phyloP scores from a whole-genome alignment of 2,113 vertebrate species.

The Enhydra lutris region DNA sequence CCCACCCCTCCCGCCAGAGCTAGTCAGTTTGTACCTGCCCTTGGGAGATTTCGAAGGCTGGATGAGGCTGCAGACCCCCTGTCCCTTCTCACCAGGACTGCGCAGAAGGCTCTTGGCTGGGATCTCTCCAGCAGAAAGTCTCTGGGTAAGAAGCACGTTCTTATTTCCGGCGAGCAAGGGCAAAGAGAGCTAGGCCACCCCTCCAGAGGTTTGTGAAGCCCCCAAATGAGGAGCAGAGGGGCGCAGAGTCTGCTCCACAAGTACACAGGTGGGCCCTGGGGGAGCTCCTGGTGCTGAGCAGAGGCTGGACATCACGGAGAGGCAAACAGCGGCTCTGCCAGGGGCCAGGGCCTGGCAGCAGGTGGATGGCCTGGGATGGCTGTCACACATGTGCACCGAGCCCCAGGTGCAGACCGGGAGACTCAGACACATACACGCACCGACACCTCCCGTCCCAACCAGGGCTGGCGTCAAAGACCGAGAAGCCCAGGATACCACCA shows the following conservation, averaged over 20 bases:
- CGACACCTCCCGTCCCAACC: neutral
- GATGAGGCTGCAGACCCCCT: neutral
- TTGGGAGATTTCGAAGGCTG: no score
- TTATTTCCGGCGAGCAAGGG: neutral
- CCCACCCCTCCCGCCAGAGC: neutral
- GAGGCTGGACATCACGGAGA: neutral
- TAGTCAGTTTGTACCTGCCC: neutral
- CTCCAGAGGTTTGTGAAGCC: neutral
- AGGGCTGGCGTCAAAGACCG: neutral
- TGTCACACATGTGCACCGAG: fast-evolving
- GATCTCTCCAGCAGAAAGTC: neutral
- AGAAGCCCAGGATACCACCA: neutral
- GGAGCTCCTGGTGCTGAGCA: neutral
- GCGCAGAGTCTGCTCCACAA: neutral
- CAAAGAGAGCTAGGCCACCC: neutral
- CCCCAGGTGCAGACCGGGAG: neutral
- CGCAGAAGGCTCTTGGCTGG: neutral
- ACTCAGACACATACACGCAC: neutral
- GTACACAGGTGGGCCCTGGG: neutral
- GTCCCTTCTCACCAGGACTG: neutral
- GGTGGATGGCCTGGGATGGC: neutral
- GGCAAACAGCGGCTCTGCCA: neutral
- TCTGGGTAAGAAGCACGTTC: neutral
- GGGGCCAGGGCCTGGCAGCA: neutral
- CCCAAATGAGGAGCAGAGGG: neutral